Evolutionary conservation across 2,797 vertebrate species (phyloP).

Genomic region (Mergus octosetaceus): DNA sequence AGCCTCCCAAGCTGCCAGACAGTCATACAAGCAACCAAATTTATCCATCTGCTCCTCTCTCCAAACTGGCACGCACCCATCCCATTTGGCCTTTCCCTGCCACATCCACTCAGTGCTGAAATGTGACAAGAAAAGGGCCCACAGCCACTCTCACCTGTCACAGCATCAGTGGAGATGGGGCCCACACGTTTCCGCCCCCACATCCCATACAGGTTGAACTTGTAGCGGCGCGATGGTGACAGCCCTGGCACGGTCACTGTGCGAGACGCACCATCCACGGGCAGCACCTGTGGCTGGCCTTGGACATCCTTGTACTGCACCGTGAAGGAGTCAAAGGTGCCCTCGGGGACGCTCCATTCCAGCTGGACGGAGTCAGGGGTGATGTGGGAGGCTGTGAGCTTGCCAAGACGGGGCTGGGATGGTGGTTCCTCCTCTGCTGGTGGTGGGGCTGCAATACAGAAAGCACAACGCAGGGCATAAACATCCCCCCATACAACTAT

Average conservation of each 20-base stretch:
- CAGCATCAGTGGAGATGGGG: accelerated
- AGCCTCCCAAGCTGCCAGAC: neutral
- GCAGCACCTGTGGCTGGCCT: slow-evolving; percentile 20
- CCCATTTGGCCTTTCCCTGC: too few relatives aligned
- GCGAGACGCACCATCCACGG: neutral
- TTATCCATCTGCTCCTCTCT: neutral
- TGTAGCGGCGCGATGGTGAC: neutral
- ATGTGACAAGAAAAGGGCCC: too few relatives aligned
- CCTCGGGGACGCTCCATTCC: slow-evolving; percentile 44
- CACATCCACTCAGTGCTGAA: too few relatives aligned
- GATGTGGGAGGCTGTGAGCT: neutral
- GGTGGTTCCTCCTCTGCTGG: neutral
- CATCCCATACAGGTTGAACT: neutral
- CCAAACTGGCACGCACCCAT: neutral
- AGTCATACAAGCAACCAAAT: neutral
- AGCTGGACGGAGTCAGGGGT: neutral
- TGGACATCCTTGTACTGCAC: slow-evolving; percentile 43
- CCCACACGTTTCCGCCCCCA: neutral
- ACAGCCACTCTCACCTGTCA: neutral
- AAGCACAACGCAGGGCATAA: too few relatives aligned
- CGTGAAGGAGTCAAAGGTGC: neutral
- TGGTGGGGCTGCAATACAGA: too few relatives aligned
- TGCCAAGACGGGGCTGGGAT: neutral
- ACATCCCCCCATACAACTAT: too few relatives aligned
- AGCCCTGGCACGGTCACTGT: neutral